A percentile compares a stretch with the other conserved stretches of the same genome.
Conservation (phyloP, 1,140 invertebrate species). For the Panulirus ornatus region DNA sequence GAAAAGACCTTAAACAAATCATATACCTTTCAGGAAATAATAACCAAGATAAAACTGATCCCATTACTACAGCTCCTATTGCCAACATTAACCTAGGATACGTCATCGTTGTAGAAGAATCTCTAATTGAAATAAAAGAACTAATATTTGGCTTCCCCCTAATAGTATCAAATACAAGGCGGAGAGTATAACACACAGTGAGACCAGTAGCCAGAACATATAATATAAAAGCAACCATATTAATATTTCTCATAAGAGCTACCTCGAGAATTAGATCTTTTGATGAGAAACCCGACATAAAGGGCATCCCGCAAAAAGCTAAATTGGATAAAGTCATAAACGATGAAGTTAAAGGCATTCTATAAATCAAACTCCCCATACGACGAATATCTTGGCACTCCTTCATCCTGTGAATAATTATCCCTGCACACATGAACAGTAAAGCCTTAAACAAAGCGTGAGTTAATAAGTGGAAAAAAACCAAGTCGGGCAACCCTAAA, state of each 20-base stretch:
- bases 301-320: constrained; percentile 20
- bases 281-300: constrained; percentile 38
- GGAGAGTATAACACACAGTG: constrained; percentile 16
- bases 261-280: constrained; percentile 57
- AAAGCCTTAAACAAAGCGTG: constrained; percentile 55
- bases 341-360: neutral
- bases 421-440: constrained; percentile 38
- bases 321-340: constrained; percentile 17
- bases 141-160: neutral
- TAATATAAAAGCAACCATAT: constrained; percentile 27
- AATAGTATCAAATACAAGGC: neutral
- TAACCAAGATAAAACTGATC: too few species aligned
- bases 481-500: constrained; percentile 7
- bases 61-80: neutral
- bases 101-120: neutral
- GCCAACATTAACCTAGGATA: neutral
- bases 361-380: constrained; percentile 9
- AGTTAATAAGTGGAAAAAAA: constrained; percentile 47
- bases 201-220: neutral
- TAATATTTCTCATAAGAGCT: constrained; percentile 4
- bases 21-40: too few species aligned
- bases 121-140: neutral
- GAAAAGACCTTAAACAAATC: too few species aligned
- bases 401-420: constrained; percentile 35
- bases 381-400: constrained; percentile 31